Evolutionary conservation across 1,140 invertebrate genomes (phyloP), one percentile per base, ranked within the genome.

Genomic region (Cyphomyrmex costatus): DNA sequence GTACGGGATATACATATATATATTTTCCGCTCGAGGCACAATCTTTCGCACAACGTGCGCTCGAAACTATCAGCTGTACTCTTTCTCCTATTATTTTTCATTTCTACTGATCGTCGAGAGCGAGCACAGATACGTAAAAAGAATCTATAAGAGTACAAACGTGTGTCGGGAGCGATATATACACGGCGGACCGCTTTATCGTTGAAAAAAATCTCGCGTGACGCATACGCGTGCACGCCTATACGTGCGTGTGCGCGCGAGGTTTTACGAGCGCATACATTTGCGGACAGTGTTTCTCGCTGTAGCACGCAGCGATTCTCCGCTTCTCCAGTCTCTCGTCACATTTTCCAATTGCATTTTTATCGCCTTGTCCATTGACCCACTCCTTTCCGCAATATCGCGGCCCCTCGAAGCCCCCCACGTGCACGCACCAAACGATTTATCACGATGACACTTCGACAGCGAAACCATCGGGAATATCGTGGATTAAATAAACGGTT

Each of bases 161-260:
- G n/a, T n/a, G 16, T 49, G 53, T 46, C n/a, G n/a, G 42, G 21
- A 3, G 12, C 16, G 16, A 36, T 53, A 36, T 33, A 68, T 36
- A 42, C 7, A 60, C 46, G 46, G 30, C 7, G 21, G 61, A 33
- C 36, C 46, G 16, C 63, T 80, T 70, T 70, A 80, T 80, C 78
- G 78, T 21, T 68, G 61, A 53, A 70, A 80, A 80, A 80, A 80
- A 68, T 68, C 65, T 70, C 16, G 65, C 33, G 33, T 79, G 61
- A 79, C 46, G 61, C 61, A 42, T 42, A 27, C 42, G 36, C 10
- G 33, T n/a, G n/a, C 6, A 36, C 19, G 49, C 2, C 27, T 49
- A 16, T 80, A 27, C n/a, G 36, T 42, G 49, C 33, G 46, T 70
- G n/a, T 51, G 46, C 30, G 77, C 42, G 60, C 30, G 61, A 33